Evolutionary conservation across 2,888 invertebrate genomes (phyloP).

Genomic region (Imbricaverruca yamaguchii): DNA sequence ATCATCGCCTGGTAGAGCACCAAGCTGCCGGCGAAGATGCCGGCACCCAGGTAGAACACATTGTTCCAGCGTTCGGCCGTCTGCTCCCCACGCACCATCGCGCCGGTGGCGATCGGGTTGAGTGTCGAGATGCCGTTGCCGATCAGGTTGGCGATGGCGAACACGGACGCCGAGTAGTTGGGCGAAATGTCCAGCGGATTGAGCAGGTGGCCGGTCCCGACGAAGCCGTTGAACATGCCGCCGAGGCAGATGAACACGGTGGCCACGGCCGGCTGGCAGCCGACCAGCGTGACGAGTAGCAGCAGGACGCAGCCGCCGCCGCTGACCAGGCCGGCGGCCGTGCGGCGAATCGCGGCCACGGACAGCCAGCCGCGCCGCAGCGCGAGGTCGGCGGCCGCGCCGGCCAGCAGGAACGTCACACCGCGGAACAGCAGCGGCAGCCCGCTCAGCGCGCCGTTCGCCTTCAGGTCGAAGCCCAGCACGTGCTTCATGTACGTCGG

Average conservation of each 20-base stretch:
- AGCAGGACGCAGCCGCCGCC: background rate
- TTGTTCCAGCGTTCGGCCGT: slow-evolving; percentile 13
- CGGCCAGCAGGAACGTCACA: background rate
- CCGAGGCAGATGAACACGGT: background rate
- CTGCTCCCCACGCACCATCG: slow-evolving; percentile 8
- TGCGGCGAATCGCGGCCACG: background rate
- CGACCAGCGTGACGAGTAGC: background rate
- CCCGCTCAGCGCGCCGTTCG: background rate
- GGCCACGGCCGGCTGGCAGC: background rate
- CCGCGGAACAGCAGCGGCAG: slow-evolving; percentile 1
- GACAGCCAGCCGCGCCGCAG: slow-evolving; percentile 1
- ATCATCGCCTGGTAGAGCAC: slow-evolving; percentile 12
- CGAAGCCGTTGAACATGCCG: background rate
- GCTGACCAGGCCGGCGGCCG: background rate
- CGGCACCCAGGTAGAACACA: slow-evolving; percentile 18
- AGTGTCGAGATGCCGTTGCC: slow-evolving; percentile 1
- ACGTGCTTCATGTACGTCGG: slow-evolving; percentile 20
- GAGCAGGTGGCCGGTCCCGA: background rate
- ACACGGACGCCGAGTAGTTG: background rate
- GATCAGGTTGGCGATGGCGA: background rate
- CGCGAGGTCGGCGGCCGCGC: background rate
- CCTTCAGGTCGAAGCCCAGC: slow-evolving; percentile 8
- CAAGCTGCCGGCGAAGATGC: slow-evolving; percentile 1
- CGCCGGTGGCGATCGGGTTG: slow-evolving; percentile 10
- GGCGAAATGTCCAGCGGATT: slow-evolving; percentile 19